Evolutionary conservation across 2,113 vertebrate genomes (phyloP).

Genomic region (Ceyx cyanopectus): DNA sequence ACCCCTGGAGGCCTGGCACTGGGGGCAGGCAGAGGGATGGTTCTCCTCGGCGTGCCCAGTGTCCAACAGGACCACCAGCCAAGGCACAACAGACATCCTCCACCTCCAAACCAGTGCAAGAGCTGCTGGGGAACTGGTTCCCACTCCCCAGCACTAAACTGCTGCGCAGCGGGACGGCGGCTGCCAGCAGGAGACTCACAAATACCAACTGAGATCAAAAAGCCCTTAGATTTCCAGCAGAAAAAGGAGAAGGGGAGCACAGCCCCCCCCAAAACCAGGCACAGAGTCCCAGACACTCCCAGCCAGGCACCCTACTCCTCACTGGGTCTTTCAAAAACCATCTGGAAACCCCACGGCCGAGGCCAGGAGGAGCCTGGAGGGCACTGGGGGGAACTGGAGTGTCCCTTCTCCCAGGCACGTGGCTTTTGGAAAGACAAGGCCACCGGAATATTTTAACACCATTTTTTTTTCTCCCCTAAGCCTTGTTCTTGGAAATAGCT

Average conservation of each 20-base stretch:
- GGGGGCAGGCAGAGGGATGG: not conserved
- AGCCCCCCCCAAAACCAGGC: too few relatives aligned
- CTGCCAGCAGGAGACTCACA: not conserved
- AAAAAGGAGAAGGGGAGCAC: not conserved
- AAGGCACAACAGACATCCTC: not conserved
- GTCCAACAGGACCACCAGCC: not conserved
- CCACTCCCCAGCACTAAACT: not conserved
- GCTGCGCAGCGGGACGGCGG: not conserved
- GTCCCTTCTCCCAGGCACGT: not conserved
- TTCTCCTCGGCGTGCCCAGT: not conserved
- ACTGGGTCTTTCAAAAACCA: not conserved
- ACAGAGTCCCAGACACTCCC: not conserved
- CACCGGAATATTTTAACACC: not conserved
- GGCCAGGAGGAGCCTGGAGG: not conserved
- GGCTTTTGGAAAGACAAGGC: not conserved
- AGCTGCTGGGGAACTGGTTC: not conserved
- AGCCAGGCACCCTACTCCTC: not conserved
- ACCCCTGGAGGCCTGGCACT: not conserved
- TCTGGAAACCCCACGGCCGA: not conserved
- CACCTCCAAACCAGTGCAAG: fast-evolving
- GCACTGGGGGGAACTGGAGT: not conserved
- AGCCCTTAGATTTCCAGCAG: not conserved
- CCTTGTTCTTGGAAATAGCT: not conserved
- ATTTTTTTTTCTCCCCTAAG: not conserved
- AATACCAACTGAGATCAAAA: not conserved